Evolutionary conservation across 2,888 invertebrate species (phyloP).

Genomic region (Dryococelus australis): DNA sequence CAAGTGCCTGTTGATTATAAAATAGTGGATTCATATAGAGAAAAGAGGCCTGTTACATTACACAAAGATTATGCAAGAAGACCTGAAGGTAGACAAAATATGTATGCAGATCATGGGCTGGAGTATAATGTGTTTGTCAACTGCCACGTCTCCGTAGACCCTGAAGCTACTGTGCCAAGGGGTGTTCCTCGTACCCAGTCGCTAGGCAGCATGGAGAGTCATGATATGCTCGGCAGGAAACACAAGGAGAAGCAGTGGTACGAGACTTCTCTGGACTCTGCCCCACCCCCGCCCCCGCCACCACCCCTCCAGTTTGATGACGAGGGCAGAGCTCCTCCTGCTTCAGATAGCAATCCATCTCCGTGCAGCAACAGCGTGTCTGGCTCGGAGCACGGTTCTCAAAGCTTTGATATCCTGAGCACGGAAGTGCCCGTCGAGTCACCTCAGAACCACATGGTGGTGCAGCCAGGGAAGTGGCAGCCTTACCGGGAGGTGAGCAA

Average conservation of each 20-base stretch:
- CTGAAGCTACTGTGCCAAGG: background rate
- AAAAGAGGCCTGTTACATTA: background rate
- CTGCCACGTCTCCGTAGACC: background rate
- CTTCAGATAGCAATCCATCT: background rate
- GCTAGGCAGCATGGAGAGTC: conserved; percentile 64
- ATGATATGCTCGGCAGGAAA: conserved; percentile 54
- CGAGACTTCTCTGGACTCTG: conserved; percentile 58
- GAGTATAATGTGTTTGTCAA: background rate
- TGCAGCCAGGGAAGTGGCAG: conserved; percentile 88
- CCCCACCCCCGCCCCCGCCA: conserved; percentile 26
- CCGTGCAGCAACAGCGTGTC: background rate
- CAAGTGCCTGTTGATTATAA: background rate
- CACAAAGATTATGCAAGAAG: background rate
- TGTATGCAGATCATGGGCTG: background rate
- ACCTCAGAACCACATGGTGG: conserved; percentile 83
- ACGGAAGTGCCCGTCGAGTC: conserved; percentile 71
- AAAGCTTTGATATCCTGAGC: conserved; percentile 41
- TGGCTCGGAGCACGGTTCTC: background rate
- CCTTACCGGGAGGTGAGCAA: conserved; percentile 94
- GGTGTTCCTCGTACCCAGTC: conserved; percentile 65
- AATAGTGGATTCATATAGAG: background rate
- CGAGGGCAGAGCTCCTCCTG: background rate
- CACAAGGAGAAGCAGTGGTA: conserved; percentile 59
- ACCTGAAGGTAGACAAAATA: background rate
- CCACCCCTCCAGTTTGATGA: background rate